Evolutionary conservation across 2,797 vertebrate genomes (phyloP), one percentile per base, ranked within the genome.

Genomic region (Cuculus canorus): DNA sequence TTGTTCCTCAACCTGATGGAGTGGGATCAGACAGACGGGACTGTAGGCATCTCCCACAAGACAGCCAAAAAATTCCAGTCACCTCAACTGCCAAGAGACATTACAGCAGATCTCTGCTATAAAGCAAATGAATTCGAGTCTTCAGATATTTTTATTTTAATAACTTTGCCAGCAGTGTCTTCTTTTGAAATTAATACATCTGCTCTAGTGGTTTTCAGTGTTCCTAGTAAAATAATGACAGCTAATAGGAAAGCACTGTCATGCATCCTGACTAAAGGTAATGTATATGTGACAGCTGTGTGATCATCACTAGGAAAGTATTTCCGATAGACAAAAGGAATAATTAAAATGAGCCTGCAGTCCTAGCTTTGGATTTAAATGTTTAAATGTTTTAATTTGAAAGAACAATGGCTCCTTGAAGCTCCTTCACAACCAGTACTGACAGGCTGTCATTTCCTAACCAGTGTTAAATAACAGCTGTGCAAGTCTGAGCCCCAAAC

Each of bases 381-480:
- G 97, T 97, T 97, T 98, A 93, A 98, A 98, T 97, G 98, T 97
- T 98, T 98, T 97, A 97, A 98, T 98, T 97, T 96, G 77, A 95
- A 97, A 96, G 97, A 98, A 98, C 97, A 98, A 98, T 95, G 96
- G 96, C 70, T 96, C 88, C 97, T 97, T 82, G 96, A 97, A 96
- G 96, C 80, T 91, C 84, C 95, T 94, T 91, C 94, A 41, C 91
- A 82, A 77, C 39, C 82, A 17, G 82, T 33, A 35, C 96, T 97
- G 98, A 97, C 97, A 98, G 89, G 39, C 96, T 96, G 97, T 92
- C 98, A 97, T 88, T 95, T 92, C 96, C 75, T 82, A 95, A 97
- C 96, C 95, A 69, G 73, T 41, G 82, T 92, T 84, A 50, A 96
- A 69, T 63, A 92, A 93, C 89, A 78, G 66, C 3, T 9, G 90